Percentiles rank a stretch among this genome's conserved stretches.
phyloP scores from a whole-genome alignment of 2,113 vertebrate genomes.

The Cavia aperea region DNA sequence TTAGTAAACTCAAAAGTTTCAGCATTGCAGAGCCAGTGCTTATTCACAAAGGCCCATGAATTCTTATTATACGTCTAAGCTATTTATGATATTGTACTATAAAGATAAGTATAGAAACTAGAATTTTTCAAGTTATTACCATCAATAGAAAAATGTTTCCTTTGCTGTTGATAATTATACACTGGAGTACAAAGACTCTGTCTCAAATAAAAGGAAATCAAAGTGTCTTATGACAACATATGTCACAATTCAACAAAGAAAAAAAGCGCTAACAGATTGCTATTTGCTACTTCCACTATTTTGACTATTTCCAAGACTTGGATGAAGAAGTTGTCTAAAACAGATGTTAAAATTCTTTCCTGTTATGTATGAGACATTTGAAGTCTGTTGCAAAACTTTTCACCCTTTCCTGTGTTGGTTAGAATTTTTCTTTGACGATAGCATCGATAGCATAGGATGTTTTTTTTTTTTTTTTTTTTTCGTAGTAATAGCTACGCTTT shows the following conservation, averaged over 20 bases:
- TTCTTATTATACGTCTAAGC: not conserved
- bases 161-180: constrained; percentile 41
- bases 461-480: not conserved
- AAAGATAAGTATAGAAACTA: not conserved
- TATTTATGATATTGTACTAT: constrained; percentile 2
- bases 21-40: not conserved
- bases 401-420: constrained; percentile 47
- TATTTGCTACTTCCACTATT: constrained; percentile 43
- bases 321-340: constrained; percentile 57
- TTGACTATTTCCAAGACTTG: constrained; percentile 46
- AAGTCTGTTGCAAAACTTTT: constrained; percentile 56
- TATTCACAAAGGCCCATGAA: constrained; percentile 14
- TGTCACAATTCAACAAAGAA: constrained; percentile 31
- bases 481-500: not conserved
- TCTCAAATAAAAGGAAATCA: constrained; percentile 37
- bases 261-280: constrained; percentile 13
- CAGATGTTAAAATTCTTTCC: constrained; percentile 49
- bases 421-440: constrained; percentile 54
- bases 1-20: constrained; percentile 12
- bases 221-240: not conserved
- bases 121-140: constrained; percentile 29
- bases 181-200: constrained; percentile 34
- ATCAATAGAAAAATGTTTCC: constrained; percentile 23
- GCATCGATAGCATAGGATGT: not conserved
- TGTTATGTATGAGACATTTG: constrained; percentile 2